A percentile compares a stretch with the other conserved stretches of the same genome.
Evolutionary conservation across 2,113 vertebrate species (phyloP).

Genomic region (Phodopus roborovskii): DNA sequence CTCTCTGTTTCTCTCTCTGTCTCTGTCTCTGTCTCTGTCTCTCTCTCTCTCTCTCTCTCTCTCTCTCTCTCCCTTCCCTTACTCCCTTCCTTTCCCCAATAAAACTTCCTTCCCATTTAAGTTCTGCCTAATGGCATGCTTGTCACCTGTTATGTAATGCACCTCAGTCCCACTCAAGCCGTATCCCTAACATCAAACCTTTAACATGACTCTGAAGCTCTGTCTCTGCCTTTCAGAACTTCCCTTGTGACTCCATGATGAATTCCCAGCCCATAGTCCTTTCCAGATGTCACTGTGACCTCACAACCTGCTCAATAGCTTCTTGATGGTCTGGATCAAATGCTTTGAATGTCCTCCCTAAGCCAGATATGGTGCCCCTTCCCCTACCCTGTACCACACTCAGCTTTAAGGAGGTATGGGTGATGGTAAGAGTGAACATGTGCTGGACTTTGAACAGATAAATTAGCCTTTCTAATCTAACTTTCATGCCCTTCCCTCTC

Average conservation of each 20-base stretch:
- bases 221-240: not conserved
- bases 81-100: too few species aligned
- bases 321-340: not conserved
- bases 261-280: not conserved
- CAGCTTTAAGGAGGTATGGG: not conserved
- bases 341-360: not conserved
- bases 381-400: too few species aligned
- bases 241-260: not conserved
- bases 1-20: too few species aligned
- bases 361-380: not conserved
- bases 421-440: not conserved
- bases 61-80: too few species aligned
- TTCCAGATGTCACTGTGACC: not conserved
- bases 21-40: too few species aligned
- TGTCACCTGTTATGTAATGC: too few species aligned
- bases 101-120: too few species aligned
- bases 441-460: not conserved
- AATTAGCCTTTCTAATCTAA: too few species aligned
- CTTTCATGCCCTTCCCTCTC: not conserved
- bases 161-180: too few species aligned
- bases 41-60: too few species aligned
- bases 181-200: not conserved
- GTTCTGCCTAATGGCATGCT: too few species aligned
- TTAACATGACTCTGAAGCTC: not conserved
- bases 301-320: not conserved